Conservation (phyloP, 1,140 invertebrate genomes). For the Eciton burchellii region DNA sequence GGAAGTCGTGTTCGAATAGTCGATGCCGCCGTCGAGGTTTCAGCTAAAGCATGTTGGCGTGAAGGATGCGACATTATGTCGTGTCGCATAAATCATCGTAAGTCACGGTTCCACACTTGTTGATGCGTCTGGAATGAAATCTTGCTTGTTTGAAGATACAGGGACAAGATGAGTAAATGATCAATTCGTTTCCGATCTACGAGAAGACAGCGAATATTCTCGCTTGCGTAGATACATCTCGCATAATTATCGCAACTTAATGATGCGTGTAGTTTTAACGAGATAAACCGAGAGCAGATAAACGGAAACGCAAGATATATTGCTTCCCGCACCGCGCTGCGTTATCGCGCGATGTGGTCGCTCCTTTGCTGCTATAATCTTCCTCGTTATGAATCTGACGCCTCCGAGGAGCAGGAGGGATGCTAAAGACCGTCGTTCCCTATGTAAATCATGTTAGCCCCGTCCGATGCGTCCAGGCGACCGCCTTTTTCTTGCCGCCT, state of each 20-base stretch:
- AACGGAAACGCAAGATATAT: no score
- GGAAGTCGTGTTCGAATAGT: background rate
- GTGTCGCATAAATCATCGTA: background rate
- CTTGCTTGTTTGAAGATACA: background rate
- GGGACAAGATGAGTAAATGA: background rate
- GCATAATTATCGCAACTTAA: background rate
- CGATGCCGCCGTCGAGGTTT: background rate
- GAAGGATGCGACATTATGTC: background rate
- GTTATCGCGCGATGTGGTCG: background rate
- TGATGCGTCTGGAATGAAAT: no score
- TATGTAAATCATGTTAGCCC: conserved; percentile 50
- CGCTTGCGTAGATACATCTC: background rate
- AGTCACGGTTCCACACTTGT: background rate
- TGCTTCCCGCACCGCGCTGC: no score
- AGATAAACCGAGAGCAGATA: no score
- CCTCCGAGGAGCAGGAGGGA: conserved; percentile 37
- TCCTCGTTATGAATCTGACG: background rate
- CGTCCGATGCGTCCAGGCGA: background rate
- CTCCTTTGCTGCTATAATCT: background rate
- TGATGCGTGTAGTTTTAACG: background rate
- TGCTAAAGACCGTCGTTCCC: conserved; percentile 17
- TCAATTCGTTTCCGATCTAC: background rate
- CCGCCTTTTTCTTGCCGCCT: background rate
- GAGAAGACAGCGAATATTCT: background rate
- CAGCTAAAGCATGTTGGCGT: background rate